Conservation (phyloP, 1,140 invertebrate genomes). For the Triops cancriformis region DNA sequence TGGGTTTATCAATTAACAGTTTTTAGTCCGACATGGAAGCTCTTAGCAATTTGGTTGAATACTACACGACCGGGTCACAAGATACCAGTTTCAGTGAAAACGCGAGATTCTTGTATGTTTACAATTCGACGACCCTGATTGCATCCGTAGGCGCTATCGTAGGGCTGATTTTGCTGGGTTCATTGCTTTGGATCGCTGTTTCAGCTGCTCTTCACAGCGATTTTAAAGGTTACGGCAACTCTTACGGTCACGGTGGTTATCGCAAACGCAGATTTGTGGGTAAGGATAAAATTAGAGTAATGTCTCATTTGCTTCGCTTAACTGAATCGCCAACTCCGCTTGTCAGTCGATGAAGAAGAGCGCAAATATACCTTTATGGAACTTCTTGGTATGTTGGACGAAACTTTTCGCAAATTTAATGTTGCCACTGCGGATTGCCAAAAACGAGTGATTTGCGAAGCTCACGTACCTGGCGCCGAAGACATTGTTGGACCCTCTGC, state of each 20-base stretch:
- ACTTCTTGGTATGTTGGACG: conserved; percentile 25
- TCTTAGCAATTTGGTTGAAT: conserved; percentile 15
- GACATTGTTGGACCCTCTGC: conserved; percentile 2
- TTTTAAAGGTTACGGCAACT: conserved; percentile 2
- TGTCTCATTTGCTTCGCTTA: too few relatives aligned
- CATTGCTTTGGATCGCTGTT: conserved; percentile 26
- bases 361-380: conserved; percentile 25
- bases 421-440: conserved; percentile 24
- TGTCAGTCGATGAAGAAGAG: conserved; percentile 1
- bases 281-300: too few relatives aligned
- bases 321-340: too few relatives aligned
- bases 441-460: conserved; percentile 26
- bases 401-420: conserved; percentile 24
- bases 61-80: conserved; percentile 11
- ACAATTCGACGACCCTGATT: conserved; percentile 27
- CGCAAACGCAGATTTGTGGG: conserved; percentile 23
- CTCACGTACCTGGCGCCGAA: conserved; percentile 16
- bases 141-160: conserved; percentile 28
- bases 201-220: conserved; percentile 16
- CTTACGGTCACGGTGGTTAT: conserved; percentile 21
- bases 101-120: conserved; percentile 26
- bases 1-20: not conserved
- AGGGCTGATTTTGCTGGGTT: conserved; percentile 23
- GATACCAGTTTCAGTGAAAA: conserved; percentile 21
- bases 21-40: not conserved